Conservation (phyloP, 2,797 vertebrate species). For the Anniella stebbinsi region DNA sequence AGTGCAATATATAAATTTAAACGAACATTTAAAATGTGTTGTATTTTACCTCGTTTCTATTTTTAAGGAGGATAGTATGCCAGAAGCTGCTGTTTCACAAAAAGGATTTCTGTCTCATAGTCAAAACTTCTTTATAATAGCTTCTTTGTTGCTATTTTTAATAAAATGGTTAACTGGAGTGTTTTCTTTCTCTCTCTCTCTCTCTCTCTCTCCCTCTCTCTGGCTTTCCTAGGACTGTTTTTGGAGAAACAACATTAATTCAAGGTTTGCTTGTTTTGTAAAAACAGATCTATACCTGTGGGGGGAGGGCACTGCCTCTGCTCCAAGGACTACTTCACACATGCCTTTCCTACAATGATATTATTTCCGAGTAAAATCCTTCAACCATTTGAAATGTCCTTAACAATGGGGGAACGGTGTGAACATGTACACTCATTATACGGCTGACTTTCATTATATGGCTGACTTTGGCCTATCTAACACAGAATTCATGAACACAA, state of each 20-base stretch:
- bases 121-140: conserved; percentile 13
- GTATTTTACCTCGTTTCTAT: neutral
- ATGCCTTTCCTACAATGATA: neutral
- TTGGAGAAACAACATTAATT: neutral
- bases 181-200: no score
- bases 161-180: no score
- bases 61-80: neutral
- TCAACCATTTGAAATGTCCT: neutral
- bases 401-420: neutral
- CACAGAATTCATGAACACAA: neutral
- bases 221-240: neutral
- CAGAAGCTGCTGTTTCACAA: neutral
- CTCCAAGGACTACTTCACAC: neutral
- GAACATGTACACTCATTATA: neutral
- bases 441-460: neutral
- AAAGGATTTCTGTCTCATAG: neutral
- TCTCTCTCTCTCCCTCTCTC: no score
- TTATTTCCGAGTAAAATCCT: neutral
- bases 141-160: conserved; percentile 11
- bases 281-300: neutral
- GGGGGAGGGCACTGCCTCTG: neutral
- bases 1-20: neutral
- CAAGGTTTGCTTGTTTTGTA: neutral
- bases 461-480: neutral
- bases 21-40: neutral